Evolutionary conservation across 2,888 invertebrate genomes (phyloP).

Genomic region (Ecdyonurus torrentis): DNA sequence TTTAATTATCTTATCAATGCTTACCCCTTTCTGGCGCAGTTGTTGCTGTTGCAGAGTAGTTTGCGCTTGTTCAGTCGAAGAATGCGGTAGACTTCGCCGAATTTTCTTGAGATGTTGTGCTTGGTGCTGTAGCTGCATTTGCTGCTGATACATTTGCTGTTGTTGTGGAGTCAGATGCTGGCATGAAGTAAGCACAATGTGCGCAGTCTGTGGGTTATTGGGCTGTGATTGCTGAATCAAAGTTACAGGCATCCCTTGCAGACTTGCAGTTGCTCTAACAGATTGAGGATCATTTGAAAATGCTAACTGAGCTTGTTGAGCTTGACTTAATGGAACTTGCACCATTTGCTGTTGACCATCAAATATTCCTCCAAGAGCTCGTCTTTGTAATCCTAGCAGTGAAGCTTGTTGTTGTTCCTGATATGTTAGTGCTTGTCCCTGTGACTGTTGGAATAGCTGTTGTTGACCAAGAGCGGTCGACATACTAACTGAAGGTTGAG

Average conservation of each 20-base stretch:
- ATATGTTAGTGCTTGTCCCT: conserved; percentile 31
- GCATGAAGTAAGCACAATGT: neutral
- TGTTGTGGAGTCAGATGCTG: conserved; percentile 43
- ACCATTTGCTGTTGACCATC: neutral
- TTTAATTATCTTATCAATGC: too few relatives aligned
- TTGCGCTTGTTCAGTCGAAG: conserved; percentile 7
- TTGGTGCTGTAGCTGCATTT: conserved; percentile 27
- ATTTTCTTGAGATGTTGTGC: conserved; percentile 27
- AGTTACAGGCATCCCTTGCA: neutral
- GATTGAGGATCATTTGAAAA: neutral
- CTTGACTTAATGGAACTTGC: neutral
- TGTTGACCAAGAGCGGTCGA: conserved; percentile 6
- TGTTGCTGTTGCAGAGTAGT: conserved; percentile 9
- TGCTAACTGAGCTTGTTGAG: neutral
- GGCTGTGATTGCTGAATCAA: neutral
- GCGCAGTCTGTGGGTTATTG: neutral
- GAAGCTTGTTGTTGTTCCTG: conserved; percentile 11
- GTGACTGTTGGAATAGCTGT: conserved; percentile 15
- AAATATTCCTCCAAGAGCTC: neutral
- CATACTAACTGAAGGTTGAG: neutral
- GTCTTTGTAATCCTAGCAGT: neutral
- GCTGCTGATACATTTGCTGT: conserved; percentile 28
- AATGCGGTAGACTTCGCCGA: conserved; percentile 20
- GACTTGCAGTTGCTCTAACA: neutral
- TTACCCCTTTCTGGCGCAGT: conserved; percentile 10